Evolutionary conservation across 2,797 vertebrate genomes (phyloP).

Genomic region (Spea hammondii): DNA sequence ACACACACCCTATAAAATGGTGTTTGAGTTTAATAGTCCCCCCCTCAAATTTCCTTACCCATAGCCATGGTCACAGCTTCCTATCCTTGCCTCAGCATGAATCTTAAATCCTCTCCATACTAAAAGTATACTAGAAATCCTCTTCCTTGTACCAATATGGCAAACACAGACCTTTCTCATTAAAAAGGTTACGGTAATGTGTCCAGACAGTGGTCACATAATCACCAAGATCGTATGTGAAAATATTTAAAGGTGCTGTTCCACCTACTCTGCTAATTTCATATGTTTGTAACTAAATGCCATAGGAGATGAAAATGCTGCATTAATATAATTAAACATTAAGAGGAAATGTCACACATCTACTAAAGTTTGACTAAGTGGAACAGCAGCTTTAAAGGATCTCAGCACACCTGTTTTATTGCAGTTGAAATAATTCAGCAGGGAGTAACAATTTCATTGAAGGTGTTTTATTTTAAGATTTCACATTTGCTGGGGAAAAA

Average conservation of each 20-base stretch:
- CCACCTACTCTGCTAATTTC: no score
- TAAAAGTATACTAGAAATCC: constrained; percentile 74
- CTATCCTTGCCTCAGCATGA: constrained; percentile 72
- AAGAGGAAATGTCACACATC: no score
- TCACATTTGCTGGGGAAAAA: constrained; percentile 55
- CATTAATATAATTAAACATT: no score
- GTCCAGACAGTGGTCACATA: neutral
- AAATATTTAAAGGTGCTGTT: no score
- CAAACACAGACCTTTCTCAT: constrained; percentile 62
- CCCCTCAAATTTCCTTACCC: constrained; percentile 68
- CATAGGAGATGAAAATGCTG: no score
- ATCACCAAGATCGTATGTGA: no score
- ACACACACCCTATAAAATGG: constrained; percentile 63
- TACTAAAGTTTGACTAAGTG: neutral
- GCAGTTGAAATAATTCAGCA: neutral
- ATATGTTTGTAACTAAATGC: no score
- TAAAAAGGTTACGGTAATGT: neutral
- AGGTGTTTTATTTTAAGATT: neutral
- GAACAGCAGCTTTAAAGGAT: neutral
- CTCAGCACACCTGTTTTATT: neutral
- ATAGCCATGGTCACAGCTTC: constrained; percentile 61
- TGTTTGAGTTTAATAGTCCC: constrained; percentile 63
- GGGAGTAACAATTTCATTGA: neutral
- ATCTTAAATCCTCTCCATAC: constrained; percentile 72
- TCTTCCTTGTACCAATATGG: constrained; percentile 94